Percentiles rank a stretch among this genome's conserved stretches.
Evolutionary conservation across 2,888 invertebrate species (phyloP).

Genomic region (Smittia sp.): DNA sequence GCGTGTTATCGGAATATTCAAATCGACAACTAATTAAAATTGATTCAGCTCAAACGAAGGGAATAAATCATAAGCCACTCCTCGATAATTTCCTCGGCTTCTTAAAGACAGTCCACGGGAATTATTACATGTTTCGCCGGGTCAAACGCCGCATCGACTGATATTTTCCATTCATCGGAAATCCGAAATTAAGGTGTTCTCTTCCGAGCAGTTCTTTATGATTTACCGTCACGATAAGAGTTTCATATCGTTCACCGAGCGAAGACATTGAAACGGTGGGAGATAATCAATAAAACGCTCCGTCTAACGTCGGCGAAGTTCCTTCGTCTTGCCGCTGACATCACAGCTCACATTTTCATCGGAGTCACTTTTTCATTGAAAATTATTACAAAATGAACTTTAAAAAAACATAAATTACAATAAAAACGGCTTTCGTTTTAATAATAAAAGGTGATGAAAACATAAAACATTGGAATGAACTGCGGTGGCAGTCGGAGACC

Average conservation of each 20-base stretch:
- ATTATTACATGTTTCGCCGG: neutral
- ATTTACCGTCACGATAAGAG: conserved; percentile 39
- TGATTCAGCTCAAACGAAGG: conserved; percentile 24
- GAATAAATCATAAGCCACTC: conserved; percentile 8
- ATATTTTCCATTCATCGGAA: conserved; percentile 33
- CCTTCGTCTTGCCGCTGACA: neutral
- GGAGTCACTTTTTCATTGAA: neutral
- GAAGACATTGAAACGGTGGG: conserved; percentile 11
- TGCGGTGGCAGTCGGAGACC: neutral
- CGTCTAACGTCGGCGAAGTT: neutral
- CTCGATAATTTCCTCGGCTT: conserved; percentile 8
- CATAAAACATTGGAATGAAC: conserved; percentile 11
- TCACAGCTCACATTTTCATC: too few species aligned
- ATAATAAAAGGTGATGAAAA: conserved; percentile 37
- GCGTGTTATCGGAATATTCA: conserved; percentile 18
- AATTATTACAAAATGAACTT: conserved; percentile 25
- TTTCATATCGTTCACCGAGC: neutral
- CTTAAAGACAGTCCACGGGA: conserved; percentile 15
- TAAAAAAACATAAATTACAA: conserved; percentile 36
- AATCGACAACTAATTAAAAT: conserved; percentile 39
- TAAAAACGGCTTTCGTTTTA: conserved; percentile 16
- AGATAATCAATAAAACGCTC: conserved; percentile 24
- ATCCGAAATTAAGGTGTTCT: conserved; percentile 38
- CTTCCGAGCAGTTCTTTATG: conserved; percentile 20
- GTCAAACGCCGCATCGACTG: neutral